phyloP scores from a whole-genome alignment of 2,888 invertebrate genomes.

The Caenorhabditis sp. region DNA sequence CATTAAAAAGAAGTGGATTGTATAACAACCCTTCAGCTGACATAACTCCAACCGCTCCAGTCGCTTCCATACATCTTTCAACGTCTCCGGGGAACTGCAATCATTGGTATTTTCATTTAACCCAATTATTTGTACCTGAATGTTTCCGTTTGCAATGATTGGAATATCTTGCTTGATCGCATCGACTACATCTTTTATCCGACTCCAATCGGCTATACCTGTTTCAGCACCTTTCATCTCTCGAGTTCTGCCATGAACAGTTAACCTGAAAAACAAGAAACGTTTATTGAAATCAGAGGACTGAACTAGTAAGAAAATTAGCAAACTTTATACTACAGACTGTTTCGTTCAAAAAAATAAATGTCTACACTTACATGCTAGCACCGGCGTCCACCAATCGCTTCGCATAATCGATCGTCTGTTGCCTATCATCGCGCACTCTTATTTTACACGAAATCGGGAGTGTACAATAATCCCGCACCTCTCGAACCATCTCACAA shows the following conservation, averaged over 20 bases:
- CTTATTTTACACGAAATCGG: slow-evolving; percentile 97
- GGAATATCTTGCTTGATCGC: slow-evolving; percentile 82
- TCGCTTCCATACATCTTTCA: slow-evolving; percentile 83
- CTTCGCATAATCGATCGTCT: slow-evolving; percentile 88
- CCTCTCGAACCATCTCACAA: slow-evolving; percentile 65
- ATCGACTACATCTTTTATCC: slow-evolving; percentile 88
- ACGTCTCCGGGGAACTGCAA: slow-evolving; percentile 84
- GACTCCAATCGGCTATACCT: slow-evolving; percentile 91
- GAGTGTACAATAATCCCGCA: slow-evolving; percentile 72
- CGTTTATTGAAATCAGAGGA: no score
- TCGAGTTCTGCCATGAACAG: slow-evolving; percentile 92
- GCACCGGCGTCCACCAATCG: slow-evolving; percentile 90
- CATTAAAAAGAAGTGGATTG: slow-evolving; percentile 87
- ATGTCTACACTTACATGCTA: slow-evolving; percentile 76
- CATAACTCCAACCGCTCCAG: slow-evolving; percentile 81
- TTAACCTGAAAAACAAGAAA: slow-evolving; percentile 77
- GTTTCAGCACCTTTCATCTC: slow-evolving; percentile 91
- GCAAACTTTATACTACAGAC: no score
- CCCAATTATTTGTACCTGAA: no score
- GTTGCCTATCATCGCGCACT: slow-evolving; percentile 82
- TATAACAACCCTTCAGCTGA: slow-evolving; percentile 89
- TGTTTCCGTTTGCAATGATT: slow-evolving; percentile 96
- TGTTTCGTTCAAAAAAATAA: neutral
- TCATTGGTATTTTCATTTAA: no score
- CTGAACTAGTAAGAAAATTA: slow-evolving; percentile 4